Base-by-base conservation (phyloP, 2,113 vertebrate genomes). In the Rhineura floridana region DNA sequence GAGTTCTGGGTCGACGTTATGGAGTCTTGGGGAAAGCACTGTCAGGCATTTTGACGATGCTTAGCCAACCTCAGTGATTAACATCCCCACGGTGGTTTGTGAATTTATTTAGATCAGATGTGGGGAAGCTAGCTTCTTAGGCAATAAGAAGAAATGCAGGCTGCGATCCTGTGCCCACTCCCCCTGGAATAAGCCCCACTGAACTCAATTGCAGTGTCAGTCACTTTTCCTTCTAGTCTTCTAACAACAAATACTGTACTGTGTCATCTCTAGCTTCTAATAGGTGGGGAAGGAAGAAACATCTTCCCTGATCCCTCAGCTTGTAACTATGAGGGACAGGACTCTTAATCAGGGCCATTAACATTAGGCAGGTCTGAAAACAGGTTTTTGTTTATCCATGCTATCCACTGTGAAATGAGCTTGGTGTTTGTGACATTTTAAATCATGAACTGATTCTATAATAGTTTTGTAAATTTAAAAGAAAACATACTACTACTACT, bases 11-110 rank as follows among this genome's bases (percentile, higher is more conserved):
- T 10, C 39, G 84, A 42, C 6, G 0, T 84, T 0, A 42, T 36
- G 42, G 67, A 80, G 62, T 5, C 81, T 17, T 25, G 46, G 46
- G 33, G 80, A 83, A 44, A 11, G 62, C 90, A 88, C 23, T 36
- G 62, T 52, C 3, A 59, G 19, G 82, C 8, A 0, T 15, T 39
- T 76, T 55, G 85, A 23, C 89, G 81, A 65, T 55, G 1, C 62
- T 87, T 65, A 91, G 91, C 83, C 87, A 90, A 50, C 91, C 91
- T 48, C 89, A 91, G 7, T 0, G 0, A 46, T 52, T 48, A 4
- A 36, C 50, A 91, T 91, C 63, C 81, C 69, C 75, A 50, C 88
- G 0, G 78, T 0, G 92, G 85, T 83, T 92, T 83, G 69, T 84
- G 72, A 0, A 0, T 23, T 90, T 30, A 83, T 82, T 59, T 44